Percentiles rank a stretch among this genome's conserved stretches.
These are phyloP conservation scores for Digitonthophagus gazella DNA, from an alignment of 2,888 invertebrate species.

Conservation along the genomic window DNA sequence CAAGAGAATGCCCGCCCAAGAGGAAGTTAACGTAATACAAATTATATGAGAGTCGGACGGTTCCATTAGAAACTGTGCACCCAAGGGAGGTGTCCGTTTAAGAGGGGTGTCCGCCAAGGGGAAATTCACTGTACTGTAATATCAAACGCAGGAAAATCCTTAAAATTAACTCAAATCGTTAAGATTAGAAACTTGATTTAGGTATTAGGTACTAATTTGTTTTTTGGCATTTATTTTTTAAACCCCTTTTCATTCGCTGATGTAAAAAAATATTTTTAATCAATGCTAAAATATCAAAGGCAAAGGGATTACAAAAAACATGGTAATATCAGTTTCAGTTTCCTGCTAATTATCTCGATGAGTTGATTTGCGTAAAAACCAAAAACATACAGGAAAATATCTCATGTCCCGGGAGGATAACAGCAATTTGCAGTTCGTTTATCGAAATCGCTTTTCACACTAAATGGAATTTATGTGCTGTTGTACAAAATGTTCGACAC, in stretches of 20 bases:
- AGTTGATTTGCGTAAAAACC: not conserved
- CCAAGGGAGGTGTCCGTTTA: too few species aligned
- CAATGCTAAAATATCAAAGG: too few species aligned
- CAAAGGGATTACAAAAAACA: too few species aligned
- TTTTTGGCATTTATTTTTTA: not conserved
- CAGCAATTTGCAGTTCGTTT: not conserved
- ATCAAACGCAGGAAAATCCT: not conserved
- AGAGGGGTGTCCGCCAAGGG: too few species aligned
- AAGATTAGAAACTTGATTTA: not conserved
- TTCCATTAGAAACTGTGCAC: too few species aligned
- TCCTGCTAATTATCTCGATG: not conserved
- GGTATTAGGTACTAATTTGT: not conserved
- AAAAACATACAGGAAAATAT: not conserved
- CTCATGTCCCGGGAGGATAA: not conserved
- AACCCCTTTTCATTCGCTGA: too few species aligned
- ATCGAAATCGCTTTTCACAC: not conserved
- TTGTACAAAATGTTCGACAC: not conserved
- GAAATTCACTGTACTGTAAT: too few species aligned
- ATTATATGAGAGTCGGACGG: too few species aligned
- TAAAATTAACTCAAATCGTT: not conserved
- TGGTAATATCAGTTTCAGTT: not conserved
- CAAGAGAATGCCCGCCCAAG: too few species aligned
- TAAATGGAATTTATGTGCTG: not conserved
- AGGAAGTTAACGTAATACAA: too few species aligned
- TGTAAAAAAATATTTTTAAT: too few species aligned